These are phyloP conservation scores for Alentia gelatinosa DNA, from an alignment of 2,888 invertebrate genomes.

Conservation along the genomic window DNA sequence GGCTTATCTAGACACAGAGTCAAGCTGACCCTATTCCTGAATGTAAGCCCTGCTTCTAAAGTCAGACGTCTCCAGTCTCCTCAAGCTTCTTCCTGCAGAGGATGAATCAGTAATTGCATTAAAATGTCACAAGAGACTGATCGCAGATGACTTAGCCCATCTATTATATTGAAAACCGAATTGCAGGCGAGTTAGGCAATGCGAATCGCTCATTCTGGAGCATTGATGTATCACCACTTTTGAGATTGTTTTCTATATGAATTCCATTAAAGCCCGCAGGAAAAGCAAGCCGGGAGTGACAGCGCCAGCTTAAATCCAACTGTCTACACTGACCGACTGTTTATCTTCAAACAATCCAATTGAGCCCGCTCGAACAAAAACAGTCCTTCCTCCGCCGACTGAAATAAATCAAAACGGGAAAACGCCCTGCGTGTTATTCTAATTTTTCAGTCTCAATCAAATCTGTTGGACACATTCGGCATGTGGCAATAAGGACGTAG, in stretches of 20 bases:
- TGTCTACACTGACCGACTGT: constrained; percentile 24
- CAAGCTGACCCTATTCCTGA: background rate
- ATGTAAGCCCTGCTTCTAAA: background rate
- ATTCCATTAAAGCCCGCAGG: constrained; percentile 13
- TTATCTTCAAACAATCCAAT: constrained; percentile 40
- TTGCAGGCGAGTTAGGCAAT: background rate
- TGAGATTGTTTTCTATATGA: constrained; percentile 42
- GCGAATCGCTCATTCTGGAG: background rate
- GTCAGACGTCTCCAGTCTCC: background rate
- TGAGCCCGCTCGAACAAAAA: constrained; percentile 20
- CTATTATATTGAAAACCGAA: constrained; percentile 20
- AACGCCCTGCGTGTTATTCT: background rate
- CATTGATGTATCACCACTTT: constrained; percentile 43
- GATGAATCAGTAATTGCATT: constrained; percentile 3
- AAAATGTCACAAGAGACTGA: constrained; percentile 15
- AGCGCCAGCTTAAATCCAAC: constrained; percentile 35
- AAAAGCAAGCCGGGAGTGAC: constrained; percentile 26
- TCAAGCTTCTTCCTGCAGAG: background rate
- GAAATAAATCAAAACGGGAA: constrained; percentile 3
- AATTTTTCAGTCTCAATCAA: constrained; percentile 39
- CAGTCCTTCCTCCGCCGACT: background rate
- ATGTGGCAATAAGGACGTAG: background rate
- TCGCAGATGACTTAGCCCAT: background rate
- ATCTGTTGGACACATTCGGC: background rate
- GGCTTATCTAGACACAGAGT: too few relatives aligned